A percentile compares a stretch with the other conserved stretches of the same genome.
Evolutionary conservation across 2,888 invertebrate species (phyloP).

Genomic region (Thelaira solivaga): DNA sequence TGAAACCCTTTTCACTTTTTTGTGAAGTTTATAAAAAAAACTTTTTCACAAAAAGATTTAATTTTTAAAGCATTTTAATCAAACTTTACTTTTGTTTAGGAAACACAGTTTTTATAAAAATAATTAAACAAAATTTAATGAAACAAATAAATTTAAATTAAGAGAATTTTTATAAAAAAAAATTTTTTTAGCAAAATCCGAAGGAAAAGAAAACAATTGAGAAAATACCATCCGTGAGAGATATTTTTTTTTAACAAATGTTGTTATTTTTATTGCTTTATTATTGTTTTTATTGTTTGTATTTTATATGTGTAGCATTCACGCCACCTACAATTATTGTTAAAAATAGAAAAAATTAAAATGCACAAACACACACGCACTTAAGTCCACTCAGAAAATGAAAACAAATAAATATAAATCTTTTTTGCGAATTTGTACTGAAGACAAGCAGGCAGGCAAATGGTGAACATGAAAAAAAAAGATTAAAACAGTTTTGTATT

Average conservation of each 20-base stretch:
- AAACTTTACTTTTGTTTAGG: too few relatives aligned
- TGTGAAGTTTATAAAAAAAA: too few relatives aligned
- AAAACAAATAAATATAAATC: constrained; percentile 37
- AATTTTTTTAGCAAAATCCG: neutral
- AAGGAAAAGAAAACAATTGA: neutral
- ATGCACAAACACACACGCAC: neutral
- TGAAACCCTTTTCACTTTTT: too few relatives aligned
- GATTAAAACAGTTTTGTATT: constrained; percentile 35
- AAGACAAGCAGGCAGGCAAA: constrained; percentile 37
- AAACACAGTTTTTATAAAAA: neutral
- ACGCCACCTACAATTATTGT: constrained; percentile 76
- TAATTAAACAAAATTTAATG: constrained; percentile 3
- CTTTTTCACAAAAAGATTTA: too few relatives aligned
- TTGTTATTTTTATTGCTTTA: constrained; percentile 7
- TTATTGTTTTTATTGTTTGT: too few relatives aligned
- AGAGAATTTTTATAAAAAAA: constrained; percentile 8
- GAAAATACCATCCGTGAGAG: neutral
- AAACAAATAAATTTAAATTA: constrained; percentile 18
- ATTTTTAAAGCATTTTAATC: too few relatives aligned
- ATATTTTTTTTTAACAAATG: constrained; percentile 15
- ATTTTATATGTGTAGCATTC: constrained; percentile 23
- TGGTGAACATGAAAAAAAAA: too few relatives aligned
- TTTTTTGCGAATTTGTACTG: constrained; percentile 16
- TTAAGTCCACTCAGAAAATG: constrained; percentile 1
- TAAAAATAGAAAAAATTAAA: constrained; percentile 74